Evolutionary conservation across 2,113 vertebrate genomes (phyloP).

Genomic region (Tor tambroides): DNA sequence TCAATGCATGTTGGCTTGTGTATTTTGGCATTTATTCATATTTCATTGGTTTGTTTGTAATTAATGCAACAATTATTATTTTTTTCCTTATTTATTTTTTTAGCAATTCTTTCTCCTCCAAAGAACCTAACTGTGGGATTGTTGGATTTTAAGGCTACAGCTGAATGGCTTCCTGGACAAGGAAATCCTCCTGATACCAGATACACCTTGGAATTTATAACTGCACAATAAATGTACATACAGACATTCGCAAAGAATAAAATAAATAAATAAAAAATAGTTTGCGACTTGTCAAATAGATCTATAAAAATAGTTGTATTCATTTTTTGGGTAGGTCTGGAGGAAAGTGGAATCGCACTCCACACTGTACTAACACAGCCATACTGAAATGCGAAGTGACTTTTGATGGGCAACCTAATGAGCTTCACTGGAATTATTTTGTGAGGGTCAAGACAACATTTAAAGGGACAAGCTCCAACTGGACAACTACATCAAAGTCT

Average conservation of each 20-base stretch:
- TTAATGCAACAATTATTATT: neutral
- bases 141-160: slow-evolving; percentile 53
- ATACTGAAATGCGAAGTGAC: slow-evolving; percentile 39
- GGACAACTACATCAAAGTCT: neutral
- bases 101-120: slow-evolving; percentile 56
- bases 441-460: slow-evolving; percentile 48
- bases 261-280: neutral
- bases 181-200: slow-evolving; percentile 49
- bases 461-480: neutral
- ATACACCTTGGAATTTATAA: slow-evolving; percentile 53
- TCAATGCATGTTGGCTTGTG: neutral
- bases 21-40: neutral
- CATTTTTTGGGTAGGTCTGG: neutral
- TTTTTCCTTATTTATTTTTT: neutral
- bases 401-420: slow-evolving; percentile 20
- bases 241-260: neutral
- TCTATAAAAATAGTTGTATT: neutral
- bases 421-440: slow-evolving; percentile 36
- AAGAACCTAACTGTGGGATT: slow-evolving; percentile 56
- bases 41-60: neutral
- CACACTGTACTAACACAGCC: slow-evolving; percentile 30
- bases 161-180: slow-evolving; percentile 51
- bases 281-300: neutral
- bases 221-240: slow-evolving; percentile 13
- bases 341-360: slow-evolving; percentile 25